Evolutionary conservation across 2,797 vertebrate genomes (phyloP), one percentile per base, ranked within the genome.

Genomic region (Spondyliosoma cantharus): DNA sequence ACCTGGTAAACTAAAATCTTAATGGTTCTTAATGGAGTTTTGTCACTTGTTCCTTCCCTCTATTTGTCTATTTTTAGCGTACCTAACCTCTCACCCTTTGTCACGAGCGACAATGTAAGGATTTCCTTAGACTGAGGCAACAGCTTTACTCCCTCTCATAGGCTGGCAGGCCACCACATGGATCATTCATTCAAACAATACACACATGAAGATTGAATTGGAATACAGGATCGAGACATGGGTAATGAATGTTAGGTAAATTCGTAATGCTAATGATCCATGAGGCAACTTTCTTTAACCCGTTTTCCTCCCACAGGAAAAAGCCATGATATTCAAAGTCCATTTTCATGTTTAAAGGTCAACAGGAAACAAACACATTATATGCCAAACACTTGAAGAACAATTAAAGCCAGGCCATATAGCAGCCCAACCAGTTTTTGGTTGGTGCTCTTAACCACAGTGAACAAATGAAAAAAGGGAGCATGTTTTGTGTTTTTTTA

Each of bases 31-130:
- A 14, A 73, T 72, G 22, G 14, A 85, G 22, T 29, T 32, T 49
- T 76, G 24, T 70, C 58, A 78, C 79, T 75, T 45, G 49, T 61
- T 67, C n/a, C 65, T 50, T 69, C 20, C 13, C 42, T 43, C 80
- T 89, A 92, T 93, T 90, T 90, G 32, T 43, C 80, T 89, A 92
- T 93, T 90, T 91, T 86, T 85, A 87, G 84, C 42, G 63, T 42
- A 70, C n/a, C 13, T 65, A 73, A 82, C 80, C 71, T 83, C 68
- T 91, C 63, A 75, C 56, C 66, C 80, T 89, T 88, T 90, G 90
- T 92, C 87, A 84, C 79, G 25, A 62, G 65, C 53, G 14, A 92
- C 92, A 93, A 92, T 90, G 85, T 89, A 85, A 91, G 92, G 93
- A 93, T 92, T 92, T 93, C 92, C 92, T 95, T 76, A 78, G 74